phyloP scores from a whole-genome alignment of 1,140 invertebrate genomes.

The Alviniconcha marisindica region DNA sequence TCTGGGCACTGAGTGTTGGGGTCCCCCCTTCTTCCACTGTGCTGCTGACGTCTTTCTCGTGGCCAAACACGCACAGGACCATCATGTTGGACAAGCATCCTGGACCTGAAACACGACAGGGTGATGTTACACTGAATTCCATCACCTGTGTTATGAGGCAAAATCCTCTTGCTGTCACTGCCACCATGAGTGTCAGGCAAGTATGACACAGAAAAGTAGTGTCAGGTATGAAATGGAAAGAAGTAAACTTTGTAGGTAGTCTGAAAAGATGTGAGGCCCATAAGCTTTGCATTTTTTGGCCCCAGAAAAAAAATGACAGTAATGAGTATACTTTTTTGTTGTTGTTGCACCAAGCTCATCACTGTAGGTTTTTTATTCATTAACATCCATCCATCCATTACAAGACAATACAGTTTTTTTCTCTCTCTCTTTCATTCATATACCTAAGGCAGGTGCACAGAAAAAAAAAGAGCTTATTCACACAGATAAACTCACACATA shows the following conservation, averaged over 20 bases:
- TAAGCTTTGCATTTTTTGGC: too few relatives aligned
- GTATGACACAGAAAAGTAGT: neutral
- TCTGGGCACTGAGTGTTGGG: slow-evolving; percentile 29
- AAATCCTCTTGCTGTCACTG: too few relatives aligned
- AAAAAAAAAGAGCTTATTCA: too few relatives aligned
- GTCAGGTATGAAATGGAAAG: neutral
- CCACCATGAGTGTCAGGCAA: neutral
- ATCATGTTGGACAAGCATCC: slow-evolving; percentile 63
- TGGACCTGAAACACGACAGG: slow-evolving; percentile 50
- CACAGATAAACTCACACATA: neutral
- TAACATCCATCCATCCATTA: too few relatives aligned
- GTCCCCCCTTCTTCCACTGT: slow-evolving; percentile 58
- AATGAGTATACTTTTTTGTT: too few relatives aligned
- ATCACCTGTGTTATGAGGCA: neutral
- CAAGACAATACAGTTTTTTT: too few relatives aligned
- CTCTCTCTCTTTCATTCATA: too few relatives aligned
- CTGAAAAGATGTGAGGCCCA: too few relatives aligned
- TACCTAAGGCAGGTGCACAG: too few relatives aligned
- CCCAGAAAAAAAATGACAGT: too few relatives aligned
- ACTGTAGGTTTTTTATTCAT: too few relatives aligned
- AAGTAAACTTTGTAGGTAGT: neutral
- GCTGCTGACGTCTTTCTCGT: slow-evolving; percentile 65
- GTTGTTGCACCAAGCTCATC: too few relatives aligned
- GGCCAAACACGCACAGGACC: slow-evolving; percentile 82
- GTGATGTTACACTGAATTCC: neutral